These are phyloP conservation scores for Dermochelys coriacea DNA, from an alignment of 2,797 vertebrate genomes.

Conservation along the genomic window DNA sequence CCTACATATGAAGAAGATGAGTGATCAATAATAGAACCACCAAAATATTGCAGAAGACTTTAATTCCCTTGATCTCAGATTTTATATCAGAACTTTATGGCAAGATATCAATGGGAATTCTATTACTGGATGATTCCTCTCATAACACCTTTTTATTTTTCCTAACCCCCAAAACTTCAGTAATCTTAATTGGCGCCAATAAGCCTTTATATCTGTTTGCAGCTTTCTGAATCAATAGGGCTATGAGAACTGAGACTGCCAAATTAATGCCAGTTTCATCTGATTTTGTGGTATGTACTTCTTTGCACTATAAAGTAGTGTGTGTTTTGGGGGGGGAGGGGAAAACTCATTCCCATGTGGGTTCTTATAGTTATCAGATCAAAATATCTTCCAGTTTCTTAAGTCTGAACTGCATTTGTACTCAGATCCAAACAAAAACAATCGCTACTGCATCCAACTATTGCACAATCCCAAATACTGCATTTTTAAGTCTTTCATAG, in stretches of 20 bases:
- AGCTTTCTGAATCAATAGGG: conserved; percentile 73
- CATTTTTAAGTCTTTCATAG: conserved; percentile 45
- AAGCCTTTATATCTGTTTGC: conserved; percentile 42
- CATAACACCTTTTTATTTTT: conserved; percentile 8
- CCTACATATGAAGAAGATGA: conserved; percentile 31
- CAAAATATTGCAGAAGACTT: conserved; percentile 31
- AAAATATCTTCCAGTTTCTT: conserved; percentile 67
- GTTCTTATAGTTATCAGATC: conserved; percentile 56
- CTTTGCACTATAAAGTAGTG: conserved; percentile 73
- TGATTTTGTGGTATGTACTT: conserved; percentile 63
- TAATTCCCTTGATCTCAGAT: conserved; percentile 10
- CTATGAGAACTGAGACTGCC: conserved; percentile 59
- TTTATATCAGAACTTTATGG: conserved; percentile 33
- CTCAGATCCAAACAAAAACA: conserved; percentile 43
- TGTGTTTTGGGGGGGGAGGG: neutral
- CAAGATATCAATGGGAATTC: conserved; percentile 37
- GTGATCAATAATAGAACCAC: conserved; percentile 54
- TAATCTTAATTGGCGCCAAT: conserved; percentile 62
- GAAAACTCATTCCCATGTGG: conserved; percentile 60
- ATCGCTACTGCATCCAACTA: conserved; percentile 19
- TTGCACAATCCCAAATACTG: conserved; percentile 22
- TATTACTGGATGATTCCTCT: conserved; percentile 34
- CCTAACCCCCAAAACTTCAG: conserved; percentile 33
- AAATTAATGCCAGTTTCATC: conserved; percentile 73
- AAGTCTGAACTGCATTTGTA: conserved; percentile 52